Conservation (phyloP, 1,140 invertebrate species). For the Temnothorax curvispinosus region DNA sequence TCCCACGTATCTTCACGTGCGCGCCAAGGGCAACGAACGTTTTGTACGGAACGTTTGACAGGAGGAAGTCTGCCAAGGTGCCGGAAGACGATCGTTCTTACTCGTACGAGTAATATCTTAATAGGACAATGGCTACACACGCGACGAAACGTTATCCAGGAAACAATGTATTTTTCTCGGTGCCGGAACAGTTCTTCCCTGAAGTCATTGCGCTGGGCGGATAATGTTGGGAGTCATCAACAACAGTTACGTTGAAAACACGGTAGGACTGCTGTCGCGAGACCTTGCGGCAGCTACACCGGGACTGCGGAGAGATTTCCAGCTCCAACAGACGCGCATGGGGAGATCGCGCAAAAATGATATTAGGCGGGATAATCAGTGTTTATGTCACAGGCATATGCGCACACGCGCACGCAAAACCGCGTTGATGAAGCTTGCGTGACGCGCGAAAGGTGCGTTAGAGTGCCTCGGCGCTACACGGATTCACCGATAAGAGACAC, state of each 20-base stretch:
- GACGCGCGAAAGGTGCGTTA: background rate
- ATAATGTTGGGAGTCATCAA: conserved; percentile 56
- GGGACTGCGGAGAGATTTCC: background rate
- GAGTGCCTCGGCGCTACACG: background rate
- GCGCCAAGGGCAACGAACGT: conserved; percentile 61
- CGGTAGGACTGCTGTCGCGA: conserved; percentile 22
- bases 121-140: conserved; percentile 55
- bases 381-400: conserved; percentile 25
- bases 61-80: conserved; percentile 44
- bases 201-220: conserved; percentile 44
- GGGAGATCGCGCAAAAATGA: conserved; percentile 39
- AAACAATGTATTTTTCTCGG: conserved; percentile 53
- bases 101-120: conserved; percentile 45
- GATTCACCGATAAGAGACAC: conserved; percentile 44
- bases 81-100: conserved; percentile 46
- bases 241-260: conserved; percentile 46
- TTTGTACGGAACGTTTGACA: conserved; percentile 50
- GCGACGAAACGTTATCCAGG: conserved; percentile 55
- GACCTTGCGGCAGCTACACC: background rate
- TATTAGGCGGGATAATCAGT: conserved; percentile 44
- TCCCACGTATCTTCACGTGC: conserved; percentile 24
- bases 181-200: conserved; percentile 52
- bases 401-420: conserved; percentile 14
- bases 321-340: too few species aligned
- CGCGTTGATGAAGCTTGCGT: conserved; percentile 46